Evolutionary conservation across 2,888 invertebrate species (phyloP).

Genomic region (Hirtodrosophila trivittata): DNA sequence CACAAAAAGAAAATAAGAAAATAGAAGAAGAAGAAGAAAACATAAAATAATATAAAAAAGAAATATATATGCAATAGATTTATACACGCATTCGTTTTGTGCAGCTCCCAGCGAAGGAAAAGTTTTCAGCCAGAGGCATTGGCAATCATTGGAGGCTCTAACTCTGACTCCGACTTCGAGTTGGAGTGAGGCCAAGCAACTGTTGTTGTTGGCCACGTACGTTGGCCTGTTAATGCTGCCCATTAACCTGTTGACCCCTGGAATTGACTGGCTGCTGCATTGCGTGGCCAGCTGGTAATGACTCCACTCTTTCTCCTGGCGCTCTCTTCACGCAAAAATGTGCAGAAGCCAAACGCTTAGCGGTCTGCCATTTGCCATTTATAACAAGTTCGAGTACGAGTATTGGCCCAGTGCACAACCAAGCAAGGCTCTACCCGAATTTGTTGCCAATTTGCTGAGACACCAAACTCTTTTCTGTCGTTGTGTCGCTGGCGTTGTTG

Average conservation of each 20-base stretch:
- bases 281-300: slow-evolving; percentile 72
- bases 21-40: background rate
- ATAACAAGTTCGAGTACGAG: slow-evolving; percentile 36
- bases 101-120: slow-evolving; percentile 55
- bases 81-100: slow-evolving; percentile 54
- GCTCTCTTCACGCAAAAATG: slow-evolving; percentile 75
- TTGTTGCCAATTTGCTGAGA: slow-evolving; percentile 77
- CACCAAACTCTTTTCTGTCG: slow-evolving; percentile 34
- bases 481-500: slow-evolving; percentile 23
- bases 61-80: slow-evolving; percentile 35
- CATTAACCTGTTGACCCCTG: slow-evolving; percentile 75
- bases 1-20: slow-evolving; percentile 4
- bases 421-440: slow-evolving; percentile 50
- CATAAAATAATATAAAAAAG: background rate
- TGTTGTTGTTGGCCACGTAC: slow-evolving; percentile 55
- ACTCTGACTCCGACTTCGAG: background rate
- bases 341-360: slow-evolving; percentile 73
- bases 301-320: slow-evolving; percentile 57
- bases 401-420: slow-evolving; percentile 54
- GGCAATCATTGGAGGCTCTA: slow-evolving; percentile 55
- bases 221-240: slow-evolving; percentile 78
- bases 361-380: slow-evolving; percentile 65
- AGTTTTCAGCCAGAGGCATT: slow-evolving; percentile 50
- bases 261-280: slow-evolving; percentile 50
- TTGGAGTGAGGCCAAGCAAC: background rate